A percentile compares a stretch with the other conserved stretches of the same genome.
Evolutionary conservation across 2,888 invertebrate genomes (phyloP).

Genomic region (Allophyes oxyacanthae): DNA sequence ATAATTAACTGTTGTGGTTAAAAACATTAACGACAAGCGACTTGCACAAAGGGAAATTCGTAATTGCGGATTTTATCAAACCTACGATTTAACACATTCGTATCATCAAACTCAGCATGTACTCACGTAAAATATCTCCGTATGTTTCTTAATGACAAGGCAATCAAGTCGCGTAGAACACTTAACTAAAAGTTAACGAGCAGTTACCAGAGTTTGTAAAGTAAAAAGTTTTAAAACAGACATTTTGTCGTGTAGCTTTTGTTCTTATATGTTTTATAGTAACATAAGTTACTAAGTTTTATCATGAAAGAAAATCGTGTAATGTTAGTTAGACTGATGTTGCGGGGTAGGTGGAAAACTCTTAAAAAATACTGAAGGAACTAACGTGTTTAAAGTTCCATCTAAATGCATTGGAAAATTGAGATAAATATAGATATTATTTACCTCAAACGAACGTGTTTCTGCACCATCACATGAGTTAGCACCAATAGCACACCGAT

Average conservation of each 20-base stretch:
- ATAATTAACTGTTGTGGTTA: no score
- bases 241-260: not conserved
- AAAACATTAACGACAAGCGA: no score
- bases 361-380: no score
- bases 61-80: no score
- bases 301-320: constrained; percentile 10
- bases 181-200: constrained; percentile 39
- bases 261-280: not conserved
- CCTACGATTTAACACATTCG: no score
- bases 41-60: no score
- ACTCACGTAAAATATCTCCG: not conserved
- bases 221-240: constrained; percentile 26
- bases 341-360: no score
- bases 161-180: constrained; percentile 16
- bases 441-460: constrained; percentile 2
- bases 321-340: not conserved
- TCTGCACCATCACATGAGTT: constrained; percentile 6
- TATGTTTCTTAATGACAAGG: constrained; percentile 9
- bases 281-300: constrained; percentile 6
- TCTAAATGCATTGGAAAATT: no score
- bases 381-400: no score
- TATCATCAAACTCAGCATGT: not conserved
- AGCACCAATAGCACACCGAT: not conserved
- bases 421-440: no score
- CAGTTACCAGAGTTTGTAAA: constrained; percentile 24